Conservation (phyloP, 2,113 vertebrate genomes). For the Hippocampus abdominalis region DNA sequence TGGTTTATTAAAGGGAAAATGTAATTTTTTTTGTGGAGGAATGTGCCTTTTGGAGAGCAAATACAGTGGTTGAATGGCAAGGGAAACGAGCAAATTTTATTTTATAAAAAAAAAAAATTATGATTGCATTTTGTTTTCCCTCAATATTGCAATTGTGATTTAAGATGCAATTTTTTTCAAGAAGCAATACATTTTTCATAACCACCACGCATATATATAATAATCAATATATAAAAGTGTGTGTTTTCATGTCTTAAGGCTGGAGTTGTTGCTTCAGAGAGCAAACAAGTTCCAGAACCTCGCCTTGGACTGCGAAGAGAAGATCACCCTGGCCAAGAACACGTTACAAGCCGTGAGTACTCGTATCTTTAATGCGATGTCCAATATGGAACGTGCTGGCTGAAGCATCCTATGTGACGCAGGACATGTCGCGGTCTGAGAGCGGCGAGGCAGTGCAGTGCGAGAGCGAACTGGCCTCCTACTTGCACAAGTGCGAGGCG, state of each 20-base stretch:
- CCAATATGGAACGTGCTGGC: background rate
- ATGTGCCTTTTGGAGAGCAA: background rate
- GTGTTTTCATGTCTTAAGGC: slow-evolving; percentile 61
- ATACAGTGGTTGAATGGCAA: background rate
- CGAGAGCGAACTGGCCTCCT: slow-evolving; percentile 83
- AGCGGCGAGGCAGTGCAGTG: slow-evolving; percentile 82
- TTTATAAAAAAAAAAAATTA: too few relatives aligned
- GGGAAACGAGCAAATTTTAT: too few relatives aligned
- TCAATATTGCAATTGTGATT: background rate
- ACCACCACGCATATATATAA: too few relatives aligned
- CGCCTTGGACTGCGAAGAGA: slow-evolving; percentile 94
- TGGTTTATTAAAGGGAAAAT: background rate
- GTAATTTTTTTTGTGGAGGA: background rate
- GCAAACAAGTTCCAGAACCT: slow-evolving; percentile 98
- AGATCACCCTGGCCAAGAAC: slow-evolving; percentile 93
- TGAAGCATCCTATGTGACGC: background rate
- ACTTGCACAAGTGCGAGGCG: slow-evolving; percentile 89
- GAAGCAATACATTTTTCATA: background rate
- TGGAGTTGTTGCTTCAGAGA: slow-evolving; percentile 90
- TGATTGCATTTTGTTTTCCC: too few relatives aligned
- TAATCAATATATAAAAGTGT: background rate
- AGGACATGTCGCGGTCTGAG: slow-evolving; percentile 91
- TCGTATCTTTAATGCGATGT: background rate
- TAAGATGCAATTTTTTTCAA: background rate
- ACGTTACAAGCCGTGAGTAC: slow-evolving; percentile 91